phyloP scores from a whole-genome alignment of 2,888 invertebrate species.

The Lordiphosa andalusiaca region DNA sequence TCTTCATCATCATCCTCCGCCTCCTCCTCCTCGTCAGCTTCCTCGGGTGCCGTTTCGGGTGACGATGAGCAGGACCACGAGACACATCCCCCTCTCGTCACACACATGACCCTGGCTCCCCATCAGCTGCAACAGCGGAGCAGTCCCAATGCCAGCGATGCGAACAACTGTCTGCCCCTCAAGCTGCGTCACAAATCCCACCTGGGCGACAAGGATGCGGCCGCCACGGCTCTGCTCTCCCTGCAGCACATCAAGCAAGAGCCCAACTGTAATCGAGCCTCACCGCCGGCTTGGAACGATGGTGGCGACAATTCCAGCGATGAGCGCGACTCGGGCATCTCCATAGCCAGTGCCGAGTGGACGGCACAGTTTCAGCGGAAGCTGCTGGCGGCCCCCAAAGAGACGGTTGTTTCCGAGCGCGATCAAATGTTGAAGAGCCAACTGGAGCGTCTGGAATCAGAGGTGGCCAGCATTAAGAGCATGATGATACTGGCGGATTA shows the following conservation, averaged over 20 bases:
- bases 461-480: conserved; percentile 93
- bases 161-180: conserved; percentile 91
- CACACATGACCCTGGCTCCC: conserved; percentile 23
- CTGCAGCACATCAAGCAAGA: conserved; percentile 93
- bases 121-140: conserved; percentile 41
- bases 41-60: conserved; percentile 82
- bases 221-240: conserved; percentile 89
- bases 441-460: conserved; percentile 92
- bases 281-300: conserved; percentile 90
- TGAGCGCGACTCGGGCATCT: conserved; percentile 94
- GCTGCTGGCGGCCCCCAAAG: conserved; percentile 55
- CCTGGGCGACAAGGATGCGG: conserved; percentile 93
- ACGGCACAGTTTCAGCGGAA: conserved; percentile 77
- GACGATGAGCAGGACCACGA: conserved; percentile 81
- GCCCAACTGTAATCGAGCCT: conserved; percentile 85
- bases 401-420: conserved; percentile 77
- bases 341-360: conserved; percentile 83
- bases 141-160: conserved; percentile 80
- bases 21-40: conserved; percentile 84
- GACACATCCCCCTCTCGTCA: conserved; percentile 56
- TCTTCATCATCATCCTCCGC: conserved; percentile 81
- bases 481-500: conserved; percentile 84
- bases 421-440: conserved; percentile 91
- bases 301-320: conserved; percentile 92
- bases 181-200: conserved; percentile 95